A percentile compares a stretch with the other conserved stretches of the same genome.
Conservation (phyloP, 1,140 invertebrate species). For the Lepidurus apus region DNA sequence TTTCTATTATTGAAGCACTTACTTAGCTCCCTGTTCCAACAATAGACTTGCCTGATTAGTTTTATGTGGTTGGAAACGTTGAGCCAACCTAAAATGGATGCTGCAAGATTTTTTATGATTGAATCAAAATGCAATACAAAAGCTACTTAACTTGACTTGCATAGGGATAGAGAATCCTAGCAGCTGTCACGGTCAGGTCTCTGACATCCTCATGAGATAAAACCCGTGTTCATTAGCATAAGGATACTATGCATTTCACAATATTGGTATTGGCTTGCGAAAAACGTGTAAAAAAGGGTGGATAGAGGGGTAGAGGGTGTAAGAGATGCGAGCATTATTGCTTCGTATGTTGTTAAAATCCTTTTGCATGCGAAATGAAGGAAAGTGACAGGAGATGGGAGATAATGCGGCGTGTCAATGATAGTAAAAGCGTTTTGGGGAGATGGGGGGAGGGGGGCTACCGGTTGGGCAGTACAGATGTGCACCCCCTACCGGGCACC, state of each 20-base stretch:
- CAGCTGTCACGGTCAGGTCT: background rate
- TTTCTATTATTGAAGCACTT: background rate
- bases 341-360: background rate
- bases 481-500: background rate
- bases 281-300: background rate
- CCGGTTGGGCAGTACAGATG: background rate
- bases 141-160: background rate
- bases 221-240: slow-evolving; percentile 8
- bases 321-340: background rate
- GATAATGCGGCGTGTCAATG: slow-evolving; percentile 9
- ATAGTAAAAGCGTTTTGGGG: background rate
- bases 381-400: background rate
- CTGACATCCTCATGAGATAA: background rate
- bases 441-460: background rate
- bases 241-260: slow-evolving; percentile 5
- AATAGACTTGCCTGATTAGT: background rate
- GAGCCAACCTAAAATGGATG: background rate
- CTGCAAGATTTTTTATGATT: background rate
- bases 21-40: slow-evolving; percentile 14
- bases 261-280: slow-evolving; percentile 10
- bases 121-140: background rate
- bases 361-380: background rate
- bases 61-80: slow-evolving; percentile 11
- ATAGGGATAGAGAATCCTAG: background rate
- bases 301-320: background rate